Evolutionary conservation across 2,888 invertebrate genomes (phyloP), one percentile per base, ranked within the genome.

Genomic region (Alcis repandata): DNA sequence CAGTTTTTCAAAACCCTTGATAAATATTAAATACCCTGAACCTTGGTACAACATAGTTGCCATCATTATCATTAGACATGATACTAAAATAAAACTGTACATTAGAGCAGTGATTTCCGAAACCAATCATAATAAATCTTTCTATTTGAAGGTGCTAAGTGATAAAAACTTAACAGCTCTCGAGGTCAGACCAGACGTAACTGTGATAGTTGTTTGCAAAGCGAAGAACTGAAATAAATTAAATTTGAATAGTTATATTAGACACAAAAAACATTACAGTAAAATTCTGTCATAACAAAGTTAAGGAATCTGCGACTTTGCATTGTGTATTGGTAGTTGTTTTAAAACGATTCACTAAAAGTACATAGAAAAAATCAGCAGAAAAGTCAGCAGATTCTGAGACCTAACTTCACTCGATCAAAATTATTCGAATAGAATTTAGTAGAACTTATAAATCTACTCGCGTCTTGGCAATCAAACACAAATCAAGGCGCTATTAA

Each of bases 401-500:
- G 27, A 27, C 27, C 27, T 27, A 2, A 27, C 27, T 27, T 27
- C 27, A 4, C 27, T 27, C 27, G 27, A 4, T 27, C 27, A 27
- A 6, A 4, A 4, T 27, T 27, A 27, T 27, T 8, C 7, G 17
- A 9, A 40, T 22, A n/a, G 13, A 22, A 32, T 49, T 49, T 27
- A 0, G 27, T 32, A n/a, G n/a, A 15, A 15, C 15, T 74, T 75
- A 75, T 76, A 76, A 81, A 82, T 79, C 82, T 76, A 72, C 73
- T 75, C 82, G 79, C 83, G 80, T 86, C 83, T 79, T 49, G 79
- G 88, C 85, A 88, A 89, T 90, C 87, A 89, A 87, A 88, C 89
- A 84, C 84, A 86, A 89, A 90, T 90, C 89, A 86, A 82, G 84
- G 79, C 72, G 82, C 87, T 87, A 90, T 91, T 90, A 90, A 89